These are phyloP conservation scores for Ellobium chinense DNA, from an alignment of 2,888 invertebrate species.

Conservation along the genomic window DNA sequence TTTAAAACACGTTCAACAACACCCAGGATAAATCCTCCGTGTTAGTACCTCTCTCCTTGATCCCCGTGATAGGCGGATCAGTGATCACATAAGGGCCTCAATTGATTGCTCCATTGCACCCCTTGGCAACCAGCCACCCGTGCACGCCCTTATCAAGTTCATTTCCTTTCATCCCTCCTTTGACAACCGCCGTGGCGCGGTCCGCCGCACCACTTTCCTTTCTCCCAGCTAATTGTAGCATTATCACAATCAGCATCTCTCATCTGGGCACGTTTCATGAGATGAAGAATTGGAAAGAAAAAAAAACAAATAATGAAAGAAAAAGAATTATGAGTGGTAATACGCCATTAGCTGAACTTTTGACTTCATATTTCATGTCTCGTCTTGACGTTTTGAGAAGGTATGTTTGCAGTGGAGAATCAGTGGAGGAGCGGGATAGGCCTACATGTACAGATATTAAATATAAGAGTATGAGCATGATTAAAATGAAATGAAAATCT, in stretches of 20 bases:
- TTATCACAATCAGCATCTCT: background rate
- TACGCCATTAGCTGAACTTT: no score
- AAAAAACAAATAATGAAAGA: no score
- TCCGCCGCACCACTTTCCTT: background rate
- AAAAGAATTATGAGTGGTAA: no score
- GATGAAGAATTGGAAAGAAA: no score
- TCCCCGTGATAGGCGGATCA: slow-evolving; percentile 16
- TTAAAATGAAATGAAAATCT: no score
- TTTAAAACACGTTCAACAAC: background rate
- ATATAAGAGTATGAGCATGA: no score
- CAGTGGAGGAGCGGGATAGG: no score
- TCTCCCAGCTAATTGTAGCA: background rate
- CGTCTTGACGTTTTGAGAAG: no score
- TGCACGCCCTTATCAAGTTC: background rate
- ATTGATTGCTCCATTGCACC: slow-evolving; percentile 31
- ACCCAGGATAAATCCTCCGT: background rate
- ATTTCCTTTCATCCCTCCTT: background rate
- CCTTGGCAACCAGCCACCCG: background rate
- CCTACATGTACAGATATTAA: no score
- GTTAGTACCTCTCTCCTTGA: background rate
- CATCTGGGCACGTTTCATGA: no score
- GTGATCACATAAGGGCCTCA: background rate
- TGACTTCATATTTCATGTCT: no score
- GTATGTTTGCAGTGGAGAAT: no score
- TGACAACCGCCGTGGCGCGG: background rate